phyloP scores from a whole-genome alignment of 1,140 invertebrate genomes.

The Pseudomyrmex sp. region DNA sequence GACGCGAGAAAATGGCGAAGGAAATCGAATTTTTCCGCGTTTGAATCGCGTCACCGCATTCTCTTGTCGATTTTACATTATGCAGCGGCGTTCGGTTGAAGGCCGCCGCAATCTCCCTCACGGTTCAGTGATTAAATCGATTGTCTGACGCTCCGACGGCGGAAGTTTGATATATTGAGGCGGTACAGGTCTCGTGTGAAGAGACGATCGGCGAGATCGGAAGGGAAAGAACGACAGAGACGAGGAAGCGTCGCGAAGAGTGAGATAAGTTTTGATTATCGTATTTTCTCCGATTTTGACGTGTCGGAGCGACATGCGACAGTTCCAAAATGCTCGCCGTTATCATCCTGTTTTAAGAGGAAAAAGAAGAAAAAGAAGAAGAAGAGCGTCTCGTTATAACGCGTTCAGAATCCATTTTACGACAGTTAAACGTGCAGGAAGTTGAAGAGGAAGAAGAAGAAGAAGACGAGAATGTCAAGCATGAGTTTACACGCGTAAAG shows the following conservation, averaged over 20 bases:
- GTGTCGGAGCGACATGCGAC: conserved; percentile 3
- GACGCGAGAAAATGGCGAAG: conserved; percentile 47
- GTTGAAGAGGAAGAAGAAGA: conserved; percentile 24
- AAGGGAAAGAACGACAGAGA: neutral
- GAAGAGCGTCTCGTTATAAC: conserved; percentile 22
- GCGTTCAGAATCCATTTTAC: neutral
- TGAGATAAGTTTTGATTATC: conserved; percentile 61
- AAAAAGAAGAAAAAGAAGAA: neutral
- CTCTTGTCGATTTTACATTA: conserved; percentile 69
- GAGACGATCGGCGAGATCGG: neutral
- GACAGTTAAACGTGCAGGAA: conserved; percentile 16
- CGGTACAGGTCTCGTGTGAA: conserved; percentile 16
- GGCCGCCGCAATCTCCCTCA: conserved; percentile 73
- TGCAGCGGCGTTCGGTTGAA: conserved; percentile 43
- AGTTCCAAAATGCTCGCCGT: conserved; percentile 19
- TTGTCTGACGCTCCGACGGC: conserved; percentile 71
- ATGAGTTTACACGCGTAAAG: conserved; percentile 54
- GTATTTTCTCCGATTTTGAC: neutral
- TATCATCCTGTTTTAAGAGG: conserved; percentile 6
- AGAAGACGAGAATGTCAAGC: conserved; percentile 33
- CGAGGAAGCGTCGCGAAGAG: conserved; percentile 40
- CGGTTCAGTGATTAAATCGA: conserved; percentile 78
- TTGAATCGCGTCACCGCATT: conserved; percentile 49
- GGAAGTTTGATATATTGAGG: conserved; percentile 74
- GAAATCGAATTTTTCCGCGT: conserved; percentile 66